Evolutionary conservation across 1,140 invertebrate species (phyloP), one percentile per base, ranked within the genome.

Genomic region (Aphelinus atriplicis): DNA sequence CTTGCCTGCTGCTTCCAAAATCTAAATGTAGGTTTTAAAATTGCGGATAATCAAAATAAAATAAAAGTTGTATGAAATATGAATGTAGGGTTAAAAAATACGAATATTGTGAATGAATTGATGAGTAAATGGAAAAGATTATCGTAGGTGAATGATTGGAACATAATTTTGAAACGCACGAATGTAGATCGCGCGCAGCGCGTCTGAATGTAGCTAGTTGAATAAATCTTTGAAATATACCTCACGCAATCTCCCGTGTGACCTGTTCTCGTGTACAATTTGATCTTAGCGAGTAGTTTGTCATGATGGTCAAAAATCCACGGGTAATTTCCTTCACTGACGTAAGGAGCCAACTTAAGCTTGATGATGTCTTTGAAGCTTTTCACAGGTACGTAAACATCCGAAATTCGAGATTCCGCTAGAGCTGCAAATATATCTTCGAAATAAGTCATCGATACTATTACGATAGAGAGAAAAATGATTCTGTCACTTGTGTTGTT

Each of bases 381-480:
- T 3, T n/a, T 3, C 4, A 73, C 3, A 1, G 53, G 55, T 51
- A 66, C 58, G 3, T 45, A 10, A 3, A 1, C 42, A 51, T 51
- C 3, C 1, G 50, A 55, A 1, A 73, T 9, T 51, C 43, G 42
- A 3, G 43, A 58, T 10, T 65, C 56, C 7, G 71, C 66, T 5
- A 73, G 47, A 0, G 45, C 58, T 6, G 71, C 64, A 50, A 65
- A 73, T 1, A 73, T 73, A 10, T 66, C 7, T 50, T 66, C 55
- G 1, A 60, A 45, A 48, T 51, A 73, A 9, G 51, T 66, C 10
- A 73, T 65, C 9, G 71, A 65, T 1, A 66, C 9, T 2, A 73
- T 53, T 1, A 73, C 43, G 0, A 73, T 73, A 9, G 10, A 58
- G 2, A 73, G 47, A 9, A 73, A 73, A n/a, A 73, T 60, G 5